These are phyloP conservation scores for Apis dorsata DNA, from an alignment of 1,140 invertebrate species.

Conservation along the genomic window DNA sequence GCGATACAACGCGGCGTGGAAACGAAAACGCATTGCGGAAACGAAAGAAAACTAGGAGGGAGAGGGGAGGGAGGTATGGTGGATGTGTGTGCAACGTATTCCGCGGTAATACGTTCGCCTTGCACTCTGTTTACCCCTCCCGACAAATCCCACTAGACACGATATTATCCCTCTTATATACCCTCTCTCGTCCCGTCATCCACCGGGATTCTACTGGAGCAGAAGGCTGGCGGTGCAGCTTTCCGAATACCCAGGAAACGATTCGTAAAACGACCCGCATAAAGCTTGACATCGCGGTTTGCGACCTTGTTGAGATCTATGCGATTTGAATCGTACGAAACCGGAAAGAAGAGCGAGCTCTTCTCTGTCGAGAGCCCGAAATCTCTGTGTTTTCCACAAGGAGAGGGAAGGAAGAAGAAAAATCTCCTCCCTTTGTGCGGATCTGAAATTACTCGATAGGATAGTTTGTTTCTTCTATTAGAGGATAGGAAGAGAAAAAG, in stretches of 20 bases:
- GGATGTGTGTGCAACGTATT: conserved; percentile 54
- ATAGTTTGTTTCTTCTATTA: not conserved
- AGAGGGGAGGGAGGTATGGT: not conserved
- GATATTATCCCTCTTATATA: conserved; percentile 68
- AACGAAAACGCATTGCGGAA: not conserved
- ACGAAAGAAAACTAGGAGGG: conserved; percentile 23
- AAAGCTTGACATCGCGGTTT: conserved; percentile 54
- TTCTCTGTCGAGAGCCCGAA: not conserved
- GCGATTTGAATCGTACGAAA: conserved; percentile 53
- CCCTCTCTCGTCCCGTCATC: conserved; percentile 53
- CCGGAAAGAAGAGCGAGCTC: conserved; percentile 3
- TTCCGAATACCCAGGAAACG: conserved; percentile 47
- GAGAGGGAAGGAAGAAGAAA: not conserved
- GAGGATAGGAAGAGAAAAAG: not conserved
- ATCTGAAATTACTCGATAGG: conserved; percentile 4
- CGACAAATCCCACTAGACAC: conserved; percentile 67
- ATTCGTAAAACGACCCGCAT: conserved; percentile 50
- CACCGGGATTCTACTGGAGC: conserved; percentile 44
- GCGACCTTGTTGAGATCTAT: conserved; percentile 53
- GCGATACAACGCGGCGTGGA: conserved; percentile 3
- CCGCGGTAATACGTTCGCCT: conserved; percentile 62
- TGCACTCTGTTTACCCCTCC: conserved; percentile 64
- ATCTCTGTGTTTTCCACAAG: not conserved
- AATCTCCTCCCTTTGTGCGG: not conserved
- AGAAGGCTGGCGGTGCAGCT: conserved; percentile 37